phyloP scores from a whole-genome alignment of 1,140 invertebrate genomes.

The Conus betulinus region DNA sequence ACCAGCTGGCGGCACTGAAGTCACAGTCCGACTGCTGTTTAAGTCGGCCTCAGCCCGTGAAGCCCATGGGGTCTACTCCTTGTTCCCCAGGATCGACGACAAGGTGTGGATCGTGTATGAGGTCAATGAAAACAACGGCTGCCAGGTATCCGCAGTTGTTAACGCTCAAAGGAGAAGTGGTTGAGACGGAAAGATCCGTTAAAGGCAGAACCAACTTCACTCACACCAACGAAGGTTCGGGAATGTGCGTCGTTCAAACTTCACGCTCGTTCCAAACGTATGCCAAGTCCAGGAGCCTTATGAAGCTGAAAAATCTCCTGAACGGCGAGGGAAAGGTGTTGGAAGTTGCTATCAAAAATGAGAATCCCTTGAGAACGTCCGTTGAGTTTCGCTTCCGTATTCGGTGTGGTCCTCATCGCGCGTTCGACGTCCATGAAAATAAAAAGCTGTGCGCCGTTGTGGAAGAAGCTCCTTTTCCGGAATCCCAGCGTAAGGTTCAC shows the following conservation, averaged over 20 bases:
- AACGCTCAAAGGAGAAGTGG: background rate
- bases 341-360: background rate
- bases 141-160: background rate
- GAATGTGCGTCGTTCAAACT: background rate
- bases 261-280: background rate
- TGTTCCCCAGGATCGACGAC: background rate
- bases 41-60: background rate
- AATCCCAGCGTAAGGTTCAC: background rate
- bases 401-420: background rate
- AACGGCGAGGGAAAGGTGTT: background rate
- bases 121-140: background rate
- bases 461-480: background rate
- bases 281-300: background rate
- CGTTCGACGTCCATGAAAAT: background rate
- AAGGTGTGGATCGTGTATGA: background rate
- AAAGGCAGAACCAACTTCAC: conserved; percentile 15
- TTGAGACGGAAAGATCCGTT: background rate
- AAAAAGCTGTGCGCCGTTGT: background rate
- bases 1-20: background rate
- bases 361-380: background rate
- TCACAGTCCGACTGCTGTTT: background rate
- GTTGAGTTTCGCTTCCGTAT: background rate
- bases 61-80: background rate
- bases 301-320: background rate
- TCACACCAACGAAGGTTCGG: background rate